Percentiles rank a stretch among this genome's conserved stretches.
phyloP scores from a whole-genome alignment of 35 echinoderm and acorn worm genomes.

The Apostichopus japonicus region DNA sequence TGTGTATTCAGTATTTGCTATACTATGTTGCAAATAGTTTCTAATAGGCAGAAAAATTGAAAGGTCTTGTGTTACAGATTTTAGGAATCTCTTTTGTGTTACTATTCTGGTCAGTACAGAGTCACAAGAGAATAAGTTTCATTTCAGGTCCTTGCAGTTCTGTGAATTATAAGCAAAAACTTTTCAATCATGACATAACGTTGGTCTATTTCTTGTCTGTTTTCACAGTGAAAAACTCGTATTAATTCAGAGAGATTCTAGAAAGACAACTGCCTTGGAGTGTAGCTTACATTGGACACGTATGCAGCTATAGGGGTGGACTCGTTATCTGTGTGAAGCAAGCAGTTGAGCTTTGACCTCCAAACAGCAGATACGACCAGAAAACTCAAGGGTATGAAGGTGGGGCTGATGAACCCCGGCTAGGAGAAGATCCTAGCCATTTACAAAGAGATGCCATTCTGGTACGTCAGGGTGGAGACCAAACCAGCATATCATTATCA shows the following conservation, averaged over 20 bases:
- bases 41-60: too few species aligned
- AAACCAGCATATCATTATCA: background rate
- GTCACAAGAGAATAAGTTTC: background rate
- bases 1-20: too few species aligned
- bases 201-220: background rate
- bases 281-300: conserved; percentile 43
- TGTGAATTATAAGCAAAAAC: too few species aligned
- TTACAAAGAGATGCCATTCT: conserved; percentile 10
- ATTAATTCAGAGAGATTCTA: conserved; percentile 26
- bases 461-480: background rate
- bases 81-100: too few species aligned
- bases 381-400: background rate
- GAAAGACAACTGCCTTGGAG: conserved; percentile 49
- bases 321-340: background rate
- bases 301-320: conserved; percentile 20
- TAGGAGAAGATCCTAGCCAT: conserved; percentile 14
- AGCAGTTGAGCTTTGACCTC: conserved; percentile 11
- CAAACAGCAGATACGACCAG: conserved; percentile 6
- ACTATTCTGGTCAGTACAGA: too few species aligned
- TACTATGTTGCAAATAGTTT: too few species aligned
- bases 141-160: too few species aligned
- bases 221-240: conserved; percentile 40
- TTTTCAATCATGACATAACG: too few species aligned
- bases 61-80: too few species aligned
- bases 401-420: background rate